Base-by-base conservation (phyloP, 2,113 vertebrate genomes). In the Carassius gibelio region DNA sequence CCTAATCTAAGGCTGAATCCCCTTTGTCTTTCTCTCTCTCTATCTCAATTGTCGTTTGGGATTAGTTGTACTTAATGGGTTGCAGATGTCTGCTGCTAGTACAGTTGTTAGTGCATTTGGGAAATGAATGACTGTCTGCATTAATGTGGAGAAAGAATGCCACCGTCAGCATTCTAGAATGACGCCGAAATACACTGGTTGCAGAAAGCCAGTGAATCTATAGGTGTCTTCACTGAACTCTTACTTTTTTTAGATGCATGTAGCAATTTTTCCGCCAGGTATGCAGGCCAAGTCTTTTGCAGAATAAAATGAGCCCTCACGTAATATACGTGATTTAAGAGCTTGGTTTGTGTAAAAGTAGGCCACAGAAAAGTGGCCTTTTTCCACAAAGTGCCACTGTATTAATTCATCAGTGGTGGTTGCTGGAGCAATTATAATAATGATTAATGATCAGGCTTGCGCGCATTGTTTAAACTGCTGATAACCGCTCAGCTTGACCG, bases 31-130 rank as follows among this genome's bases (percentile, higher is more conserved):
- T 45, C 42, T 45, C 42, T 45, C 42, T 45, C 42, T 45, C 42
- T 42, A 6, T 9, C 42, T 45, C 52, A 74, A 55, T 57, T 61
- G 15, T 76, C 48, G 17, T 50, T 52, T 76, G 75, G 83, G 76
- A 78, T 85, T 84, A 74, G 66, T n/a, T 14, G 71, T 81, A 84
- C 80, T 76, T 87, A 87, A 88, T 86, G 76, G 85, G 21, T 80
- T 84, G 68, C 89, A 86, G 80, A 84, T 86, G 85, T 59, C 17
- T 17, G 68, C 68, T 55, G 64, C 75, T 83, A 62, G 21, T 76
- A 55, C 26, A 34, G 48, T 72, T 72, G 66, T 83, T 83, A 84
- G 55, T 48, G 72, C 76, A 62, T 78, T 75, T 72, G 38, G 71
- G 69, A 82, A 86, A 55, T 30, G 30, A 82, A 66, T 23, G 26